These are phyloP conservation scores for Neopipo cinnamomea DNA, from an alignment of 2,113 vertebrate genomes.

Conservation along the genomic window DNA sequence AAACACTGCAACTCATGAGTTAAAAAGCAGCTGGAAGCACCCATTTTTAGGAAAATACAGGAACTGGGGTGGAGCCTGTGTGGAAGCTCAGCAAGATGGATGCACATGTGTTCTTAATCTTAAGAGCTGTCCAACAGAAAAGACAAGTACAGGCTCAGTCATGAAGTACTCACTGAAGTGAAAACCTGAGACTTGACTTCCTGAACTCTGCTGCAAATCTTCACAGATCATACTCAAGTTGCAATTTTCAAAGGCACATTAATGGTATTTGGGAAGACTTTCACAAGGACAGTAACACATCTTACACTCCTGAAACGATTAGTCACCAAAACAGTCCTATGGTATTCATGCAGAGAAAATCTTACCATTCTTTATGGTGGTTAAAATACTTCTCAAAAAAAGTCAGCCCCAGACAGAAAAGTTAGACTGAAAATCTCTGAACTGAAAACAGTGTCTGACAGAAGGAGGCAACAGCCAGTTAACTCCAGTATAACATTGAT, in stretches of 20 bases:
- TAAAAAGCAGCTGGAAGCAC: neutral
- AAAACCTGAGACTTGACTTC: neutral
- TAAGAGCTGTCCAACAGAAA: neutral
- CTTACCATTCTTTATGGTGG: neutral
- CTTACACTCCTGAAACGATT: neutral
- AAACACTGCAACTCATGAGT: neutral
- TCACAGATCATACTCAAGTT: neutral
- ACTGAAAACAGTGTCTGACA: neutral
- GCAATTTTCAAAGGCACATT: neutral
- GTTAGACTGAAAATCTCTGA: neutral
- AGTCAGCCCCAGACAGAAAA: neutral
- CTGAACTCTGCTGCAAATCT: neutral
- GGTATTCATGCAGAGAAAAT: neutral
- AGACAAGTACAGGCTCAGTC: neutral
- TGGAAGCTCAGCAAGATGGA: neutral
- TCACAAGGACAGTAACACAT: neutral
- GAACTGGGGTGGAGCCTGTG: neutral
- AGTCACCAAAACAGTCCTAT: neutral
- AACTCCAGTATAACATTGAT: rapidly evolving
- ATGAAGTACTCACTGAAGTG: neutral
- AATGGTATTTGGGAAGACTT: neutral
- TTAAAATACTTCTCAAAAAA: neutral
- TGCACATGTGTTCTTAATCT: rapidly evolving
- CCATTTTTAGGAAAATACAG: neutral
- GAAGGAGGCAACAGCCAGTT: neutral